Conservation (phyloP, 2,888 invertebrate genomes). For the Orthosia gothica region DNA sequence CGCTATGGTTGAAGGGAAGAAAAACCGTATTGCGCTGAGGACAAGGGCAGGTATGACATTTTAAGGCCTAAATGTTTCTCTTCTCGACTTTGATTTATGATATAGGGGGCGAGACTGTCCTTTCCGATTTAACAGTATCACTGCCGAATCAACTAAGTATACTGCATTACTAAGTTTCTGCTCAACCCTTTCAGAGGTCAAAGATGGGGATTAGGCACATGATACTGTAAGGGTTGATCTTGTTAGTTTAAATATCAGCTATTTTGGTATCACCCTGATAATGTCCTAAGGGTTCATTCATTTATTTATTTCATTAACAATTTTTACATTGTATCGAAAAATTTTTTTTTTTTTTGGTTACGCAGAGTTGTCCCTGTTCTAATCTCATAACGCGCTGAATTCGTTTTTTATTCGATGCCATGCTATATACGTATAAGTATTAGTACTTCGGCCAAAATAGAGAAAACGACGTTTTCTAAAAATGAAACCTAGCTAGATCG, state of each 20-base stretch:
- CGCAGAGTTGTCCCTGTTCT: not conserved
- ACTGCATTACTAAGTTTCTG: not conserved
- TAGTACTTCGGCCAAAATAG: too few species aligned
- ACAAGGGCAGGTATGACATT: not conserved
- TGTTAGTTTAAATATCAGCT: slow-evolving; percentile 19
- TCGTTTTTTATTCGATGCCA: too few species aligned
- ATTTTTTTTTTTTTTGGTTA: too few species aligned
- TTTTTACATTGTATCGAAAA: too few species aligned
- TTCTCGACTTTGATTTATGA: not conserved
- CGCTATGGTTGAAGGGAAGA: too few species aligned
- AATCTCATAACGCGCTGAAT: too few species aligned
- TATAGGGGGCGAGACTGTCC: not conserved
- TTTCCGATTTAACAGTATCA: slow-evolving; percentile 30
- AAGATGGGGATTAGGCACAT: slow-evolving; percentile 18
- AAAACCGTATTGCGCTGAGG: too few species aligned
- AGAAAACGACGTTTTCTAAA: too few species aligned
- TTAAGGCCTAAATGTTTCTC: not conserved
- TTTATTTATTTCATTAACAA: too few species aligned
- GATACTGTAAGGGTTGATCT: slow-evolving; percentile 8
- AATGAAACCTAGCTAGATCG: too few species aligned
- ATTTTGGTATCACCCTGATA: not conserved
- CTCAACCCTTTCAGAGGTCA: slow-evolving; percentile 36
- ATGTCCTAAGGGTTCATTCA: slow-evolving; percentile 4
- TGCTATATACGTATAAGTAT: too few species aligned
- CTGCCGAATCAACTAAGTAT: slow-evolving; percentile 26